These are phyloP conservation scores for Nomada ruficornis DNA, from an alignment of 2,888 invertebrate genomes.

Conservation along the genomic window DNA sequence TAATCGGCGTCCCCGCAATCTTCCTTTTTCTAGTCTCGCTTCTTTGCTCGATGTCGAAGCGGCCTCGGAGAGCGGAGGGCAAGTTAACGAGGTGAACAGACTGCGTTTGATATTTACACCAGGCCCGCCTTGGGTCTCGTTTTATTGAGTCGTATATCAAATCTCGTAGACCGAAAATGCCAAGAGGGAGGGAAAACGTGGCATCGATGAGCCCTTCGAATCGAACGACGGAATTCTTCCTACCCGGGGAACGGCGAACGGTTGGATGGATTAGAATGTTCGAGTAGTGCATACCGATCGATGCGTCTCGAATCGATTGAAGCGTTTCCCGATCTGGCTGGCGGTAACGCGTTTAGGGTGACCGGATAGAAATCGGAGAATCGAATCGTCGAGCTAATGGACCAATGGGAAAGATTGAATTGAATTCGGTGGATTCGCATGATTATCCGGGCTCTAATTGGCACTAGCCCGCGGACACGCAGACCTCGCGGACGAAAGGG, in stretches of 20 bases:
- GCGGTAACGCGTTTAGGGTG: not conserved
- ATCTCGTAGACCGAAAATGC: conserved; percentile 63
- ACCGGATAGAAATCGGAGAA: not conserved
- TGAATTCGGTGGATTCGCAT: conserved; percentile 14
- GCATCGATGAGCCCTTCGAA: conserved; percentile 7
- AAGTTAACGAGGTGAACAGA: conserved; percentile 81
- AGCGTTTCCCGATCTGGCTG: no score
- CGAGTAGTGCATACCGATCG: not conserved
- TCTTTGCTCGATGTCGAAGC: conserved; percentile 13
- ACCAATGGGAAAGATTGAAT: not conserved
- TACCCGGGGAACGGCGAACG: not conserved
- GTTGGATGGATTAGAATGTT: not conserved
- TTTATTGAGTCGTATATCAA: conserved; percentile 84
- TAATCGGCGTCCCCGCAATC: conserved; percentile 67
- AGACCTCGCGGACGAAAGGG: not conserved
- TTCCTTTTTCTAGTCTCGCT: not conserved
- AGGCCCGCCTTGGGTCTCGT: conserved; percentile 78
- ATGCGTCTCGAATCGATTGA: not conserved
- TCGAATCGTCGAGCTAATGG: not conserved
- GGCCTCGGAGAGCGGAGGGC: conserved; percentile 56
- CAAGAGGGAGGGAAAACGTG: conserved; percentile 36
- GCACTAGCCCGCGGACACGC: conserved; percentile 26
- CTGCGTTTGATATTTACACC: conserved; percentile 82
- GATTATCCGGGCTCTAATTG: conserved; percentile 25
- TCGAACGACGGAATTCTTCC: conserved; percentile 40